Evolutionary conservation across 2,113 vertebrate genomes (phyloP).

Genomic region (Dasyurus viverrinus): DNA sequence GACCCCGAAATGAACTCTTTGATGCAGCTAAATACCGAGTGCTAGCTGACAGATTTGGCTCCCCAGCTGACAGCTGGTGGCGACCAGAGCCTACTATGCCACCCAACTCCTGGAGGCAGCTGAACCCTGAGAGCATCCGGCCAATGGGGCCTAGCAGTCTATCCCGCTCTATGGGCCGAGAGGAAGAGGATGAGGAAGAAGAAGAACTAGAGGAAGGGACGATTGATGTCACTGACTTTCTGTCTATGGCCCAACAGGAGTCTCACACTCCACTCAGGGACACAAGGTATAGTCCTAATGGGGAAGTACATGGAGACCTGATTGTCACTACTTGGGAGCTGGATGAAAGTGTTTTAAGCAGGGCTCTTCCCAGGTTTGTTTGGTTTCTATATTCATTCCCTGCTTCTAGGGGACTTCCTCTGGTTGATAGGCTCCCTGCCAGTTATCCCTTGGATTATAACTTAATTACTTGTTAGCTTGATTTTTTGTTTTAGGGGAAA

Average conservation of each 20-base stretch:
- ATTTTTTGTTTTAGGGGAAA: background rate
- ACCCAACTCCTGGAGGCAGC: slow-evolving; percentile 84
- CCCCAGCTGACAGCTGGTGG: slow-evolving; percentile 84
- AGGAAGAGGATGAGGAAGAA: slow-evolving; percentile 85
- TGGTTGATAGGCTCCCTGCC: background rate
- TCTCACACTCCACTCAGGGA: slow-evolving; percentile 80
- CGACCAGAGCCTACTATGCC: slow-evolving; percentile 84
- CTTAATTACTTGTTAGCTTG: background rate
- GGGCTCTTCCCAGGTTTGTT: background rate
- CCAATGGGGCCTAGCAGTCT: slow-evolving; percentile 82
- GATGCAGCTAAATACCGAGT: slow-evolving; percentile 81
- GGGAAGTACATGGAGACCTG: background rate
- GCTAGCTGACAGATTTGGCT: slow-evolving; percentile 82
- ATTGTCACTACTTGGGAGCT: rapidly evolving
- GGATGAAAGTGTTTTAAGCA: background rate
- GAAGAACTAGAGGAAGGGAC: slow-evolving; percentile 83
- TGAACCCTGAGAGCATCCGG: slow-evolving; percentile 85
- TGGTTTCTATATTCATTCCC: background rate
- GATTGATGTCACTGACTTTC: slow-evolving; percentile 73
- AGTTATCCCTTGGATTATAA: background rate
- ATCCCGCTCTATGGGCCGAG: slow-evolving; percentile 82
- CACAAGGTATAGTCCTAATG: slow-evolving; percentile 69
- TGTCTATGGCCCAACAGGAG: slow-evolving; percentile 77
- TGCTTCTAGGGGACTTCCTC: background rate
- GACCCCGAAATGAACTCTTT: slow-evolving; percentile 88